Conservation (phyloP, 2,113 vertebrate species). For the Myocastor coypus region DNA sequence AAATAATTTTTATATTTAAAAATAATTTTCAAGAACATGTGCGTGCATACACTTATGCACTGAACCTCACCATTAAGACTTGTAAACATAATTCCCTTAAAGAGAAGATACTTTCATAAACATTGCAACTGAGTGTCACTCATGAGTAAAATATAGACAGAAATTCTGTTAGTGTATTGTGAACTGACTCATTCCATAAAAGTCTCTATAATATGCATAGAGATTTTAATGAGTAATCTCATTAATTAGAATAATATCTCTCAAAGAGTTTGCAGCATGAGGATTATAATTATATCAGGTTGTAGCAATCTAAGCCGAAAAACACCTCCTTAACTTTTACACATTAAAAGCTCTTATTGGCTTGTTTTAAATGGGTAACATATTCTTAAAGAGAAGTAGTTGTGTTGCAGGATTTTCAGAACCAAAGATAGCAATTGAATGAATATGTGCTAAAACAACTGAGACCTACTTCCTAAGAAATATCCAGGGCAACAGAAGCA, state of each 20-base stretch:
- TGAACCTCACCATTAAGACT: neutral
- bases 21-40: neutral
- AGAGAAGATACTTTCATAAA: neutral
- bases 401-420: neutral
- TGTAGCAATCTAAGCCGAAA: neutral
- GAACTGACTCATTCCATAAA: neutral
- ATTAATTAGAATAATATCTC: slow-evolving; percentile 28
- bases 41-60: neutral
- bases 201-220: neutral
- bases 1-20: neutral
- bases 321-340: neutral
- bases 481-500: neutral
- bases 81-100: neutral
- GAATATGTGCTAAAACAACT: neutral
- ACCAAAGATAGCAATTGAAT: neutral
- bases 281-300: neutral
- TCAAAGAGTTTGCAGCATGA: slow-evolving; percentile 12
- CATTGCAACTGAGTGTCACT: neutral
- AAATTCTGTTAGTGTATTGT: neutral
- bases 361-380: neutral
- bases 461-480: neutral
- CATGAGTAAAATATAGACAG: neutral
- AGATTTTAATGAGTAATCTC: neutral
- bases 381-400: neutral
- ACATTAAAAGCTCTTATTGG: neutral